Base-by-base conservation (phyloP, 2,888 invertebrate species). In the Troides aeacus region DNA sequence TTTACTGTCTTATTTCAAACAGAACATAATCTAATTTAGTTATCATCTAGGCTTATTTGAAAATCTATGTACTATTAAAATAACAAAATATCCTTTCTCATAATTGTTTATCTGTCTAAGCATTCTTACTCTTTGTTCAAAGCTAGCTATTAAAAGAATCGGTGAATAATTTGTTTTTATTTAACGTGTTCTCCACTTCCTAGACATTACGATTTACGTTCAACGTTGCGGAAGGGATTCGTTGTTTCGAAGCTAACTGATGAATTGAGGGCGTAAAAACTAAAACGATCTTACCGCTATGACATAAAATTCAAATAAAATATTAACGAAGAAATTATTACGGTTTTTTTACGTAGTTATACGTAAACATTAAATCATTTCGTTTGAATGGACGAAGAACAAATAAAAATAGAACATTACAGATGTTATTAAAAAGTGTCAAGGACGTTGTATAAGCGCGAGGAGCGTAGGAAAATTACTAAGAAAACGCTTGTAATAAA, bases 141-240 rank as follows among this genome's bases (percentile, higher is more conserved):
- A 4, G 23, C 21, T 58, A 58, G 57, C 23, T 23, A 23, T 8
- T 12, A 12, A 23, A 23, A 7, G 24, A 24, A 58, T 15, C 8
- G 0, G 42, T 58, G 18, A 66, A 57, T 50, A 63, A 59, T 53
- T 59, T 39, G 57, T 62, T 2, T 30, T 69, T 62, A 46, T 61
- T 24, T 53, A 5, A 24, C 30, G 8, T 18, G 23, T 46, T 62
- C 30, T 18, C 21, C 60, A 63, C 63, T 70, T 70, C 62, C 63
- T 63, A 53, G 69, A 65, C 36, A 6, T 8, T 39, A 46, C 15
- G 36, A 18, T 36, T 60, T 15, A 50, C n/a, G 30, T 62, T 63
- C 18, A 39, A 70, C 46, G 42, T 66, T 63, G 56, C 56, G 56
- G 60, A 64, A 70, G 60, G 42, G 60, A 59, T 62, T 58, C 10